Evolutionary conservation across 2,797 vertebrate species (phyloP).

Genomic region (Xyrichtys novacula): DNA sequence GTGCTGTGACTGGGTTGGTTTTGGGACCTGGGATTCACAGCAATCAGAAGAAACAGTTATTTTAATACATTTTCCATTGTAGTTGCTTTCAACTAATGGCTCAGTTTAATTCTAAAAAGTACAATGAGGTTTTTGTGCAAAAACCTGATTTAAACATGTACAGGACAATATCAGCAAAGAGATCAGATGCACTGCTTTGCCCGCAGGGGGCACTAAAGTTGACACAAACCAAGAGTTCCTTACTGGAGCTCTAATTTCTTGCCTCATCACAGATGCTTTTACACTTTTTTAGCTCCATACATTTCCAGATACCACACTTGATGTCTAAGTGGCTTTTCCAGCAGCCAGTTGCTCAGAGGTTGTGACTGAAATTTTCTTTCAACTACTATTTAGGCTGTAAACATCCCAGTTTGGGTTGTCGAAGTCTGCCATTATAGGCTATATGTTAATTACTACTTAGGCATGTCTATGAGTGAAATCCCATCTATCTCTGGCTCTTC

Average conservation of each 20-base stretch:
- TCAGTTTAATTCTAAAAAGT: too few species aligned
- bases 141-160: too few species aligned
- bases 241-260: not conserved
- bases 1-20: too few species aligned
- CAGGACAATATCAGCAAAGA: too few species aligned
- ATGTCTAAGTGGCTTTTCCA: conserved; percentile 31
- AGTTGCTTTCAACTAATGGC: too few species aligned
- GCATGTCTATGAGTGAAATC: conserved; percentile 54
- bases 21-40: too few species aligned
- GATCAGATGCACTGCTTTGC: too few species aligned
- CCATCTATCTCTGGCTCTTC: conserved; percentile 61
- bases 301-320: conserved; percentile 6
- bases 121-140: too few species aligned
- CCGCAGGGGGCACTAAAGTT: too few species aligned
- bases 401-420: conserved; percentile 36
- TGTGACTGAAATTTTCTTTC: conserved; percentile 51
- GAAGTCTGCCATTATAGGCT: conserved; percentile 61
- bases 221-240: too few species aligned
- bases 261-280: not conserved
- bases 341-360: conserved; percentile 17
- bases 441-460: conserved; percentile 59
- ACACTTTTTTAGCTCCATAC: conserved; percentile 9
- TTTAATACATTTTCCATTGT: too few species aligned
- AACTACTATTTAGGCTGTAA: conserved; percentile 54
- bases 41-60: too few species aligned